phyloP scores from a whole-genome alignment of 2,797 vertebrate genomes.

The Anas georgica region DNA sequence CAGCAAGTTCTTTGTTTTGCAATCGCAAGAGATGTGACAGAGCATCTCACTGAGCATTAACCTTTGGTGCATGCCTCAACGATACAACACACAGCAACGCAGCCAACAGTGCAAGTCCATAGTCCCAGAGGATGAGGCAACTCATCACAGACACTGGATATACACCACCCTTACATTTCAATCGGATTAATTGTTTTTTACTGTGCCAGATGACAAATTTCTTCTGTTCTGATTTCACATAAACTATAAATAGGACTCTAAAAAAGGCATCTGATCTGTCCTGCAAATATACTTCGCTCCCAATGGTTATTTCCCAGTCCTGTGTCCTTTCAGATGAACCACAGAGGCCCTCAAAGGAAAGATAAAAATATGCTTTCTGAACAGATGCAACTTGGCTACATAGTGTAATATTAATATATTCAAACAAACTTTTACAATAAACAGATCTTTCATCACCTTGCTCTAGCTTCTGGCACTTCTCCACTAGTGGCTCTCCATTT shows the following conservation, averaged over 20 bases:
- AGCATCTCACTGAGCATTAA: background rate
- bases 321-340: background rate
- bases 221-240: background rate
- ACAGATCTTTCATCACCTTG: background rate
- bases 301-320: background rate
- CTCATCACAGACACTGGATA: fast-evolving
- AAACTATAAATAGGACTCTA: background rate
- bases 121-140: background rate
- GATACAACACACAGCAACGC: background rate
- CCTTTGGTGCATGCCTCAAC: background rate
- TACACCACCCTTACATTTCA: background rate
- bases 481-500: background rate
- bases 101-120: fast-evolving
- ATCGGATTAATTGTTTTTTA: background rate
- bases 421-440: background rate
- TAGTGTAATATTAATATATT: background rate
- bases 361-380: background rate
- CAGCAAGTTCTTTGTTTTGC: background rate
- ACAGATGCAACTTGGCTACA: fast-evolving
- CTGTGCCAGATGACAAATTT: background rate
- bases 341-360: background rate
- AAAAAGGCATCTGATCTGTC: background rate
- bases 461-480: background rate
- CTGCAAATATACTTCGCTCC: background rate
- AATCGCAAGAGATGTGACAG: background rate